phyloP scores from a whole-genome alignment of 92 coral and sea anemone genomes.

The Epizoanthus ramosus region DNA sequence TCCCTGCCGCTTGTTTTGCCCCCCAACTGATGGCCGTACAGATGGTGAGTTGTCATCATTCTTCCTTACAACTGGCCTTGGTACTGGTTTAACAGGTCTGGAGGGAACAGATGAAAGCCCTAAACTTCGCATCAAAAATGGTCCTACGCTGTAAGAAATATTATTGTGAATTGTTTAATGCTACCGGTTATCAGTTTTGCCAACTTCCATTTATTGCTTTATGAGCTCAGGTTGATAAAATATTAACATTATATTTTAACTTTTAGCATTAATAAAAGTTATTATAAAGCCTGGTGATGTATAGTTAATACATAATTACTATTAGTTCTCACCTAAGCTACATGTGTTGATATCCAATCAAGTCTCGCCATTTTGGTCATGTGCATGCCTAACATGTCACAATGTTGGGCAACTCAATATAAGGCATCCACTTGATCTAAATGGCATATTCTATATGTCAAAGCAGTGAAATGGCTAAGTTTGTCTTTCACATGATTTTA shows the following conservation, averaged over 20 bases:
- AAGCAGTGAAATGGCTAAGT: too few relatives aligned
- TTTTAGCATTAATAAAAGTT: neutral
- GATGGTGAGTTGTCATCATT: slow-evolving; percentile 87
- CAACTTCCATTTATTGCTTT: neutral
- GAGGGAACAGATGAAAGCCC: slow-evolving; percentile 45
- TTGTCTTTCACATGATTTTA: too few relatives aligned
- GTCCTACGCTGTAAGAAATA: slow-evolving; percentile 24
- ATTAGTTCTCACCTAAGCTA: too few relatives aligned
- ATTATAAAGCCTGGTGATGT: neutral
- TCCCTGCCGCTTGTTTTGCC: slow-evolving; percentile 76
- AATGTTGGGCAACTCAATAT: too few relatives aligned
- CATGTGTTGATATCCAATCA: too few relatives aligned
- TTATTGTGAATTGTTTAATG: slow-evolving; percentile 32
- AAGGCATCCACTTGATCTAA: too few relatives aligned
- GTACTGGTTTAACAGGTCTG: slow-evolving; percentile 87
- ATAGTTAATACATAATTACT: too few relatives aligned
- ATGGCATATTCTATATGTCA: too few relatives aligned
- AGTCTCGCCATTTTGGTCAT: too few relatives aligned
- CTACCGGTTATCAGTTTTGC: neutral
- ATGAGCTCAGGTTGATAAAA: too few relatives aligned
- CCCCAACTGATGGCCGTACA: slow-evolving; percentile 62
- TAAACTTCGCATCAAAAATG: slow-evolving; percentile 36
- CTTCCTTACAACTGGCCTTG: slow-evolving; percentile 83
- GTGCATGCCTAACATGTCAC: too few relatives aligned
- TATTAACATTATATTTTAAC: neutral